A percentile compares a stretch with the other conserved stretches of the same genome.
phyloP scores from a whole-genome alignment of 2,113 vertebrate species.

The Myotis yumanensis region DNA sequence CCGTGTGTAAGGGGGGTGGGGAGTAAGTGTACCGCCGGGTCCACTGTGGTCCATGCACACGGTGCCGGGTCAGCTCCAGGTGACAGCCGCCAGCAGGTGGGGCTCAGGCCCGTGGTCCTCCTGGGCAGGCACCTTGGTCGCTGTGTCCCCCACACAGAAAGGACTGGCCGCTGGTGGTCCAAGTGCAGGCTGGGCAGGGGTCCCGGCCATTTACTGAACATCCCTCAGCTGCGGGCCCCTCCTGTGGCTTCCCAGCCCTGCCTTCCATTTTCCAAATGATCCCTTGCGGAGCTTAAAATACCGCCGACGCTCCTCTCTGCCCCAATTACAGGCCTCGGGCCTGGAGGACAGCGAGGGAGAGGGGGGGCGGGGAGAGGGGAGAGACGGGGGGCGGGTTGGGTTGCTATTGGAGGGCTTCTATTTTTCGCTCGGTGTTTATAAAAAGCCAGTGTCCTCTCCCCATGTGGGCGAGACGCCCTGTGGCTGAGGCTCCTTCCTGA shows the following conservation, averaged over 20 bases:
- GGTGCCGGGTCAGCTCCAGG: too few species aligned
- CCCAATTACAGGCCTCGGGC: slow-evolving; percentile 75
- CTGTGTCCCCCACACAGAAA: background rate
- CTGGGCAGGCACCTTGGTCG: rapidly evolving
- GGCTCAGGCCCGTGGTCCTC: background rate
- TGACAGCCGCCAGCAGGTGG: background rate
- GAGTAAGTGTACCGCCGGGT: too few species aligned
- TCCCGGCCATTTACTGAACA: rapidly evolving
- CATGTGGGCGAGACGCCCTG: background rate
- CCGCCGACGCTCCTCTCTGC: slow-evolving; percentile 67
- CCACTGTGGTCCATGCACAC: rapidly evolving
- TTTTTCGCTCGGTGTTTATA: rapidly evolving
- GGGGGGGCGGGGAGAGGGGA: slow-evolving; percentile 55
- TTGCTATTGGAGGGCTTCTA: background rate
- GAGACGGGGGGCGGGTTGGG: slow-evolving; percentile 35
- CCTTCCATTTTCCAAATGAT: slow-evolving; percentile 68
- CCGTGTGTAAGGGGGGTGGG: background rate
- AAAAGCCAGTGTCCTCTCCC: background rate
- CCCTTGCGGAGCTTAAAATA: slow-evolving; percentile 75
- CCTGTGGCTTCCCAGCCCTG: slow-evolving; percentile 60
- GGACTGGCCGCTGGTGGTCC: background rate
- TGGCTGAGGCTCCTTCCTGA: background rate
- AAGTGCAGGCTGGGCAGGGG: background rate
- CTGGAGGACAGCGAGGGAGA: slow-evolving; percentile 67
- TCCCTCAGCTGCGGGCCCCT: slow-evolving; percentile 6